These are phyloP conservation scores for Saccopteryx leptura DNA, from an alignment of 2,113 vertebrate genomes.

Conservation along the genomic window DNA sequence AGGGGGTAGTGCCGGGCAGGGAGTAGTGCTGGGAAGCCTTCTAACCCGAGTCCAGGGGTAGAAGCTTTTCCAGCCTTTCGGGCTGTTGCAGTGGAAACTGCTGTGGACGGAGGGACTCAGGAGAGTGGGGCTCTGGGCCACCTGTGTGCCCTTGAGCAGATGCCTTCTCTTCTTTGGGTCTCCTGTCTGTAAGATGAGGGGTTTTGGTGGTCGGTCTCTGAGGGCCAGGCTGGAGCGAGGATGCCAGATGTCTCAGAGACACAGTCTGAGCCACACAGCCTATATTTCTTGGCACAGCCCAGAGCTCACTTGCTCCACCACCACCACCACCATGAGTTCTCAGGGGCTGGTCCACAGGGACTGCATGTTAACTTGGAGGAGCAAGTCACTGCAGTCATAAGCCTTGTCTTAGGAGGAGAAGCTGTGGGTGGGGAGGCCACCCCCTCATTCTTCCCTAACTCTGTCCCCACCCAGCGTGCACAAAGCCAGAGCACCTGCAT, in stretches of 20 bases:
- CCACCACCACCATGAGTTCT: background rate
- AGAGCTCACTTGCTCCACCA: background rate
- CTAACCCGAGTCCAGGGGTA: background rate
- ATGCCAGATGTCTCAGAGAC: background rate
- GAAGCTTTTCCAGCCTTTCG: background rate
- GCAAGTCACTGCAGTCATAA: background rate
- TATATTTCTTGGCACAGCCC: background rate
- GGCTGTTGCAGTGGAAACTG: background rate
- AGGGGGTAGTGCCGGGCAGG: background rate
- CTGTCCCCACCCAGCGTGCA: background rate
- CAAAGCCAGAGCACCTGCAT: background rate
- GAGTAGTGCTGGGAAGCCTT: too few species aligned
- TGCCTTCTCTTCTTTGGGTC: background rate
- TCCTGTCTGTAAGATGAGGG: background rate
- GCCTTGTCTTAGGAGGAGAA: background rate
- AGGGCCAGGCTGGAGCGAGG: background rate
- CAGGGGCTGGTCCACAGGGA: background rate
- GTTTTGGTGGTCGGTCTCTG: background rate
- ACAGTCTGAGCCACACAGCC: background rate
- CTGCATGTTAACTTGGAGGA: background rate
- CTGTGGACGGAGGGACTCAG: too few species aligned
- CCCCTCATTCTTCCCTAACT: accelerated
- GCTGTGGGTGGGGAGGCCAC: background rate
- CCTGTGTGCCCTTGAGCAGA: background rate
- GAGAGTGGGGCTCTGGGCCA: background rate